A percentile compares a stretch with the other conserved stretches of the same genome.
Evolutionary conservation across 2,888 invertebrate species (phyloP).

Genomic region (Seira ritae): DNA sequence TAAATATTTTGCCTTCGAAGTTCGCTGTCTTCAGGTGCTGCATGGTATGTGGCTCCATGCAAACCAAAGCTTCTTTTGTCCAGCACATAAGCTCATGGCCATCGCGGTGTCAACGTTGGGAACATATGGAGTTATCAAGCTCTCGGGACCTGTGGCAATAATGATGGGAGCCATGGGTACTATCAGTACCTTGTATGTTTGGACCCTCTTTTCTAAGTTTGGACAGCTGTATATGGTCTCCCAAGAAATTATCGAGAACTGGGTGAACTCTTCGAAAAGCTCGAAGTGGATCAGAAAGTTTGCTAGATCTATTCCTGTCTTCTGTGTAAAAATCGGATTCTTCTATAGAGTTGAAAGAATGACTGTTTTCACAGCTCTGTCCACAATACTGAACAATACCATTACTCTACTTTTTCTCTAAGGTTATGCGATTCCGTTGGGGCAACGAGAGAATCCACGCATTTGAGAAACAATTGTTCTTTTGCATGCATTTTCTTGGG

Average conservation of each 20-base stretch:
- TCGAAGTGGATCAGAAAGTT: background rate
- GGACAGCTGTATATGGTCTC: constrained; percentile 1
- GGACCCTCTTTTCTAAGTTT: background rate
- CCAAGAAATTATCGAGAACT: background rate
- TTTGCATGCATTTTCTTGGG: too few relatives aligned
- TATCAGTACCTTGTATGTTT: background rate
- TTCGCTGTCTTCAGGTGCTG: background rate
- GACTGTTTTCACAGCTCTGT: background rate
- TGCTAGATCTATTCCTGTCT: background rate
- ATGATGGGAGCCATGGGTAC: background rate
- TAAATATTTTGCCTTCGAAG: background rate
- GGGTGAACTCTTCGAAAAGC: background rate
- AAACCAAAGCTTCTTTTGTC: constrained; percentile 6
- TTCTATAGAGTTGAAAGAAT: background rate
- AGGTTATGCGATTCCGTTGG: too few relatives aligned
- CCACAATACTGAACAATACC: background rate
- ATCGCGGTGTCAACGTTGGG: constrained; percentile 7
- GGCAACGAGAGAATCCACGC: too few relatives aligned
- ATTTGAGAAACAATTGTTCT: too few relatives aligned
- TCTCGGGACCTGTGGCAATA: background rate
- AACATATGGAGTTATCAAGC: constrained; percentile 2
- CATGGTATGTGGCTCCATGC: background rate
- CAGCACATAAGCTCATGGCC: constrained; percentile 3
- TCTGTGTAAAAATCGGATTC: background rate
- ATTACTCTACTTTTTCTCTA: background rate